Evolutionary conservation across 2,888 invertebrate species (phyloP), one percentile per base, ranked within the genome.

Genomic region (Operophtera brumata): DNA sequence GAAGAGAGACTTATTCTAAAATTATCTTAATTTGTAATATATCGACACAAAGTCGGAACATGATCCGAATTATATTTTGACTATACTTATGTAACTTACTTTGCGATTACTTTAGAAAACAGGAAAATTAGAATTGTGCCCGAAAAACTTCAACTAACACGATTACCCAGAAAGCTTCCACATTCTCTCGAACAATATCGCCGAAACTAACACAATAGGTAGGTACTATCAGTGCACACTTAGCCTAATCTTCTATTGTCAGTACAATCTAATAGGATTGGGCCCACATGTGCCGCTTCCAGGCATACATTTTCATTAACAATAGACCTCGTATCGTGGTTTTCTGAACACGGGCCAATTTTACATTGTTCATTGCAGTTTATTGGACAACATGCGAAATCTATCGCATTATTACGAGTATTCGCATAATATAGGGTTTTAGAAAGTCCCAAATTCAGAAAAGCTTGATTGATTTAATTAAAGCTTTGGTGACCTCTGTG

Each of bases 241-340:
- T 42, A 34, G 26, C 48, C n/a, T 55, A 42, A 55, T 55, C 41
- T 32, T 10, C 45, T 14, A 37, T 42, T 46, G 54, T 46, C 26
- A 40, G 41, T 43, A 36, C 25, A n/a, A 46, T 47, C 32, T 46
- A 46, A 30, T 41, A 25, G 30, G 39, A 45, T 50, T 35, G 43
- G 12, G 32, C 47, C 53, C 44, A 47, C 41, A 50, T 55, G 53
- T 42, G 37, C 32, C 47, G 34, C 48, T 40, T 30, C 58, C 32
- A 44, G 28, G 36, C 48, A 59, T 51, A 47, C 49, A 54, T 54
- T 49, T 42, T 50, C 50, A 57, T 52, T 28, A 47, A 56, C 51
- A 51, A 51, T 50, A 44, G 47, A 46, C 47, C 39, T 25, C 7
- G 45, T 46, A 46, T 41, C 37, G 36, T 20, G 11, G 39, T 11